Base-by-base conservation (phyloP, 2,888 invertebrate species). In the Tethea ocularis region DNA sequence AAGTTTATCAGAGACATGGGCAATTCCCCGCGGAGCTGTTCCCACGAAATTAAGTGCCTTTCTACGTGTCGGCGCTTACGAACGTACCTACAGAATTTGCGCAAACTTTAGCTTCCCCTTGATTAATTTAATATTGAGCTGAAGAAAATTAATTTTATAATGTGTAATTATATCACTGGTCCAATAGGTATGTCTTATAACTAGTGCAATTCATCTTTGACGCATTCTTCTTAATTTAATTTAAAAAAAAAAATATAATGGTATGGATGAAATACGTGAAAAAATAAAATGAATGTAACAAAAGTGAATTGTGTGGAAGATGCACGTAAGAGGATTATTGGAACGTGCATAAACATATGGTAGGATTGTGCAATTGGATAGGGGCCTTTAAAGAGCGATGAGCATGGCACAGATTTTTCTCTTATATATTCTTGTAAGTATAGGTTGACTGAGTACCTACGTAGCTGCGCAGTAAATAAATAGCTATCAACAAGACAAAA, bases 401-500 rank as follows among this genome's bases (percentile, higher is more conserved):
- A n/a, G n/a, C n/a, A n/a, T n/a, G n/a, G n/a, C n/a, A n/a, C n/a
- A n/a, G n/a, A n/a, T n/a, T n/a, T n/a, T n/a, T n/a, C n/a, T n/a
- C n/a, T n/a, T n/a, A n/a, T n/a, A n/a, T n/a, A n/a, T n/a, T n/a
- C n/a, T n/a, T n/a, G n/a, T n/a, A n/a, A n/a, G n/a, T n/a, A n/a
- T n/a, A n/a, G n/a, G n/a, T n/a, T n/a, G n/a, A n/a, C n/a, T n/a
- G n/a, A n/a, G n/a, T n/a, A n/a, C n/a, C n/a, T n/a, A n/a, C n/a
- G n/a, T n/a, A n/a, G n/a, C n/a, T n/a, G n/a, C n/a, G n/a, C n/a
- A n/a, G n/a, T n/a, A n/a, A n/a, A n/a, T n/a, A n/a, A n/a, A n/a
- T n/a, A n/a, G n/a, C n/a, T n/a, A n/a, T 68, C 66, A 62, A 71
- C 75, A 75, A 78, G 71, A 74, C 66, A 69, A 71, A 78, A 74